Conservation (phyloP, 2,113 vertebrate species). For the Scopus umbretta region DNA sequence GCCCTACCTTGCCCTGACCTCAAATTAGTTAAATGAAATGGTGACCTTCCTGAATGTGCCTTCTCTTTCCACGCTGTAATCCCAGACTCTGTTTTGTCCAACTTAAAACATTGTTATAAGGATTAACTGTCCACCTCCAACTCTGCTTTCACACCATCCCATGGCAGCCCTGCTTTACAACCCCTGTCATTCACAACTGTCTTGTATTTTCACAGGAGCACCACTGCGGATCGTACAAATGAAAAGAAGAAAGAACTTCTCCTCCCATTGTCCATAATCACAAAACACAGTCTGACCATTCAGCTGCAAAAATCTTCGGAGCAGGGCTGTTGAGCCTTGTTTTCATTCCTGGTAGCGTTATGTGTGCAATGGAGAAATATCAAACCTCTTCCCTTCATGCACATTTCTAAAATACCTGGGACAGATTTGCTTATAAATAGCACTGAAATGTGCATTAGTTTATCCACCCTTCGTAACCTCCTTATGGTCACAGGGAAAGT, state of each 20-base stretch:
- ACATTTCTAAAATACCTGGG: background rate
- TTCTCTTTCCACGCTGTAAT: background rate
- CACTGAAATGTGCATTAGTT: background rate
- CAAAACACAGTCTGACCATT: background rate
- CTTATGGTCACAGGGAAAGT: background rate
- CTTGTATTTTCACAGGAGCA: background rate
- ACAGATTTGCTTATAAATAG: background rate
- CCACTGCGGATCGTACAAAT: background rate
- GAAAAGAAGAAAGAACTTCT: background rate
- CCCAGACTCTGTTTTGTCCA: background rate
- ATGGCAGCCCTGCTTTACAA: background rate
- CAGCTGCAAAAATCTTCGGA: background rate
- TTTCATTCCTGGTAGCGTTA: background rate
- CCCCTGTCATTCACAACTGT: background rate
- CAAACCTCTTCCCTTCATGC: background rate
- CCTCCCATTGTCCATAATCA: background rate
- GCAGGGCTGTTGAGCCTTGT: background rate
- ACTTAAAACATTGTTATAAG: background rate
- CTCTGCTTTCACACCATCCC: background rate
- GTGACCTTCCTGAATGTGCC: background rate
- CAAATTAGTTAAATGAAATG: slow-evolving; percentile 33
- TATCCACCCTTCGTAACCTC: background rate
- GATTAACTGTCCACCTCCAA: background rate
- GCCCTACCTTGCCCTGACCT: slow-evolving; percentile 13
- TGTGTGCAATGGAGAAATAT: background rate